These are phyloP conservation scores for Pararge aegeria DNA, from an alignment of 1,140 invertebrate genomes.

Conservation along the genomic window DNA sequence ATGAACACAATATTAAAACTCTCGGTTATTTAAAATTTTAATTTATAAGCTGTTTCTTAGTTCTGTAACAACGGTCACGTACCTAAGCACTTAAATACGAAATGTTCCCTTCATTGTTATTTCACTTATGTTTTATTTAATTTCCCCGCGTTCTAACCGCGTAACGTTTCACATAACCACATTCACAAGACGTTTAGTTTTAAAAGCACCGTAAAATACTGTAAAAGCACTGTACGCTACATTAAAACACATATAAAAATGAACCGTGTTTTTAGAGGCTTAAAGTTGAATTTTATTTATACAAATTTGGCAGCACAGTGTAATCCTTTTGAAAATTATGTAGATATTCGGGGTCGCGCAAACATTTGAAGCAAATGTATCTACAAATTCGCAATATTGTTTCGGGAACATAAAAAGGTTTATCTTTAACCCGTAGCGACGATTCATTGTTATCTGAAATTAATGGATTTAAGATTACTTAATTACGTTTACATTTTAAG, in stretches of 20 bases:
- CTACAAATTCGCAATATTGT: conserved; percentile 40
- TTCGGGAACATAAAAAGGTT: conserved; percentile 28
- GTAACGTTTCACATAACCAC: conserved; percentile 16
- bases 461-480: conserved; percentile 9
- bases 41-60: too few species aligned
- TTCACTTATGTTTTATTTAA: conserved; percentile 17
- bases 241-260: neutral
- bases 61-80: neutral
- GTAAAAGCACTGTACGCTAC: conserved; percentile 22
- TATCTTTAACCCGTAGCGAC: conserved; percentile 5
- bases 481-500: conserved; percentile 18
- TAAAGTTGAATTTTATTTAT: conserved; percentile 10
- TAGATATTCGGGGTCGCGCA: conserved; percentile 32
- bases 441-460: conserved; percentile 16
- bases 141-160: conserved; percentile 15
- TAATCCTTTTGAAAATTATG: conserved; percentile 33
- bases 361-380: conserved; percentile 30
- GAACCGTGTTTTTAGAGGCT: conserved; percentile 1
- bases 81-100: neutral
- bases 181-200: conserved; percentile 31
- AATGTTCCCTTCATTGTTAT: neutral
- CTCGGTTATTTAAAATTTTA: too few species aligned
- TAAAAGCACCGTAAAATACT: conserved; percentile 28
- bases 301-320: neutral
- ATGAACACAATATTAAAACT: too few species aligned